These are phyloP conservation scores for Andricus curvator DNA, from an alignment of 2,888 invertebrate species.

Conservation along the genomic window DNA sequence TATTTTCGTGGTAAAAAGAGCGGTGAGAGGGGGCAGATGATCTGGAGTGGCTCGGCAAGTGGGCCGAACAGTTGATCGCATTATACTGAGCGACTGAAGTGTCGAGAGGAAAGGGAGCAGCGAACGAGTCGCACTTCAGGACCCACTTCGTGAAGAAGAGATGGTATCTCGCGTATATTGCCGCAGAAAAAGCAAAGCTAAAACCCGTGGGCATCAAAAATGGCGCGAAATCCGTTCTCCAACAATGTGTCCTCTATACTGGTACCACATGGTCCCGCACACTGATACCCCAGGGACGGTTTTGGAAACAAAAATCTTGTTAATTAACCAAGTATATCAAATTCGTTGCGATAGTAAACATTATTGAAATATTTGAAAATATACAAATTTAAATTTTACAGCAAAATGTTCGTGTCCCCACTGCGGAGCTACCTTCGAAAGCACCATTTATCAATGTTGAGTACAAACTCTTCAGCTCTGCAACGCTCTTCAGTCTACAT, in stretches of 20 bases:
- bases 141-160: constrained; percentile 50
- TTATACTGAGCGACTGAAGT: constrained; percentile 61
- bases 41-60: constrained; percentile 53
- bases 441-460: too few relatives aligned
- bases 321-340: too few relatives aligned
- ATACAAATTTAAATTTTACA: too few relatives aligned
- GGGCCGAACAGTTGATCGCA: constrained; percentile 63
- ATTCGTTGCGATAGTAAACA: too few relatives aligned
- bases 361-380: too few relatives aligned
- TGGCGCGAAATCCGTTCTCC: constrained; percentile 47
- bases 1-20: constrained; percentile 26
- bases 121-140: constrained; percentile 55
- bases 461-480: too few relatives aligned
- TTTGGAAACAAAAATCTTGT: not conserved
- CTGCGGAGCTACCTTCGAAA: too few relatives aligned
- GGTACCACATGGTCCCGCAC: constrained; percentile 43
- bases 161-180: constrained; percentile 54
- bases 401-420: too few relatives aligned
- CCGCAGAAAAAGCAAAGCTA: constrained; percentile 42
- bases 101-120: constrained; percentile 50
- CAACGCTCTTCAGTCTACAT: too few relatives aligned
- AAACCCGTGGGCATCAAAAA: constrained; percentile 49
- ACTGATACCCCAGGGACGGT: constrained; percentile 35
- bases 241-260: constrained; percentile 70
- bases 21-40: constrained; percentile 19